These are phyloP conservation scores for Halcyon malimbica DNA, from an alignment of 2,113 vertebrate species.

Conservation along the genomic window DNA sequence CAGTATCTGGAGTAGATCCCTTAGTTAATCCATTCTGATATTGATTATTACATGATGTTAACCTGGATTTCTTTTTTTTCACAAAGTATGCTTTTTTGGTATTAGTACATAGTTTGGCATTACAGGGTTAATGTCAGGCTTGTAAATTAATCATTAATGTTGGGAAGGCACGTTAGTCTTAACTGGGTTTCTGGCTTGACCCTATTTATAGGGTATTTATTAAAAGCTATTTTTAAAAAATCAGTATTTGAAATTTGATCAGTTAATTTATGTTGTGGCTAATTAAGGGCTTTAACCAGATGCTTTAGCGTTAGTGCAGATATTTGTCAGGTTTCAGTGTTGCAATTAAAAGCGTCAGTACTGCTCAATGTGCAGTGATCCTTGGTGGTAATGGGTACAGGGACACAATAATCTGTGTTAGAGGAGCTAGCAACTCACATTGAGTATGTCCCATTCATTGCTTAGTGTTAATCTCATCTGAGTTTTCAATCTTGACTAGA, in stretches of 20 bases:
- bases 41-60: background rate
- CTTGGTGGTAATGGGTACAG: rapidly evolving
- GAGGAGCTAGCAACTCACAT: background rate
- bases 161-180: background rate
- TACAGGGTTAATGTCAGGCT: background rate
- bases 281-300: background rate
- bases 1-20: background rate
- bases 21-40: background rate
- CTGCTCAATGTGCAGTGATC: background rate
- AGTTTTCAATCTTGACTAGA: background rate
- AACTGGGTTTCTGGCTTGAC: background rate
- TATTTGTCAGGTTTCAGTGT: background rate
- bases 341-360: background rate
- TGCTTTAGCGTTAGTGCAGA: background rate
- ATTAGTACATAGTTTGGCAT: background rate
- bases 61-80: background rate
- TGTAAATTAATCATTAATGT: background rate
- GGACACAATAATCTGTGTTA: background rate
- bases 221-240: background rate
- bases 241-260: background rate
- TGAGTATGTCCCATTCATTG: background rate
- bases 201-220: background rate
- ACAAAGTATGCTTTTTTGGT: background rate
- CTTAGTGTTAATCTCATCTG: background rate
- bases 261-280: background rate